Conservation (phyloP, 2,888 invertebrate species). For the Xestoiulus laeticollis region DNA sequence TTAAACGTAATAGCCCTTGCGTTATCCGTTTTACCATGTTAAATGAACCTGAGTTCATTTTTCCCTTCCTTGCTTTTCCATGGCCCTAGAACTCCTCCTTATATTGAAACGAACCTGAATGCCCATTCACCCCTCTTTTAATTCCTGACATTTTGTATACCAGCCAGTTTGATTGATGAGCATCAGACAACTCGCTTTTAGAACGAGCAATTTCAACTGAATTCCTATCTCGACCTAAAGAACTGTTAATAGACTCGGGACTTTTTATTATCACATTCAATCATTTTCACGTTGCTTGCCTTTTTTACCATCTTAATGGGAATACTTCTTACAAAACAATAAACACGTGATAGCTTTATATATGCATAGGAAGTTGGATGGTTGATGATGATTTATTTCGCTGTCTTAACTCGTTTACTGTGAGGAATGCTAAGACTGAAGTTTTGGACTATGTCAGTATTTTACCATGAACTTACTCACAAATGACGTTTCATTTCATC, state of each 20-base stretch:
- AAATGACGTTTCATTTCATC: not conserved
- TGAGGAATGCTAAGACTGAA: not conserved
- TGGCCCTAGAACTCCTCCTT: not conserved
- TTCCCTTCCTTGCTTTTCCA: not conserved
- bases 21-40: conserved; percentile 39
- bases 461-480: not conserved
- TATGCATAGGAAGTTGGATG: not conserved
- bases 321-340: conserved; percentile 1
- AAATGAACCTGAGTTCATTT: conserved; percentile 19
- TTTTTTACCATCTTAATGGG: not conserved
- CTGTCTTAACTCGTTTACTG: not conserved
- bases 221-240: conserved; percentile 39
- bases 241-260: conserved; percentile 17
- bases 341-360: not conserved
- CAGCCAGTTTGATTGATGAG: not conserved
- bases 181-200: conserved; percentile 17
- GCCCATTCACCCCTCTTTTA: not conserved
- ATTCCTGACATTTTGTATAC: conserved; percentile 35
- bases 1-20: not conserved
- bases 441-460: not conserved
- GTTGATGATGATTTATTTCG: not conserved
- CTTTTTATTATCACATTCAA: conserved; percentile 6
- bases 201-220: not conserved
- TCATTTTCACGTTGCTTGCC: conserved; percentile 4
- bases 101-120: not conserved